These are phyloP conservation scores for Cliona cf. orientalis DNA, from an alignment of 37 sponge, comb jelly and placozoan species.

Conservation along the genomic window DNA sequence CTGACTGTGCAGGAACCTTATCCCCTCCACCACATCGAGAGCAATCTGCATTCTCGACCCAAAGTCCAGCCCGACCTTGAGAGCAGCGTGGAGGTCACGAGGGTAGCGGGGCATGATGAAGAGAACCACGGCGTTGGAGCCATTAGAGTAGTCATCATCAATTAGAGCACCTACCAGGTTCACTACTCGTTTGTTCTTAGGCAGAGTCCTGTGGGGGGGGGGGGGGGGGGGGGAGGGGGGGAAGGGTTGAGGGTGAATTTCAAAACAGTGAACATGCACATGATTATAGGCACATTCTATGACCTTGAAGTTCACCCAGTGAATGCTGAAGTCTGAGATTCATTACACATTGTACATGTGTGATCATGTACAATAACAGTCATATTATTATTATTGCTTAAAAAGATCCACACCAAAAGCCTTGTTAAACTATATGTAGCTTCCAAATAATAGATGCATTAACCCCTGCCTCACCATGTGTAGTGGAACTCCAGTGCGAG, in stretches of 20 bases:
- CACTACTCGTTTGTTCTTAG: constrained; percentile 88
- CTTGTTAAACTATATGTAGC: too few species aligned
- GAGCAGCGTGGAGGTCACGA: constrained; percentile 90
- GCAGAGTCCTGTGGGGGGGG: constrained; percentile 87
- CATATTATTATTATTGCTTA: too few species aligned
- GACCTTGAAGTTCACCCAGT: too few species aligned
- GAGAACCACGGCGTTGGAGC: constrained; percentile 79
- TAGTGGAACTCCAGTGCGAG: constrained; percentile 99
- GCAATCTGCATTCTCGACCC: constrained; percentile 87
- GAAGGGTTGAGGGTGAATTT: too few species aligned
- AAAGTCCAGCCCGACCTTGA: constrained; percentile 87
- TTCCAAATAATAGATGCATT: too few species aligned
- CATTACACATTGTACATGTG: too few species aligned
- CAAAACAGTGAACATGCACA: too few species aligned
- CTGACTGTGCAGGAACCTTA: constrained; percentile 95
- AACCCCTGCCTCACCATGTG: constrained; percentile 84
- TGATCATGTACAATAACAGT: too few species aligned
- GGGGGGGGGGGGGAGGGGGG: too few species aligned
- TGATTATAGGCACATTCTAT: too few species aligned
- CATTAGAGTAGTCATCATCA: constrained; percentile 80
- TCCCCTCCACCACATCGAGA: constrained; percentile 92
- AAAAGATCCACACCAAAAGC: too few species aligned
- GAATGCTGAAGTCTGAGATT: too few species aligned
- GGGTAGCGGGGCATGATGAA: constrained; percentile 96
- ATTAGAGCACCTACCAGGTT: constrained; percentile 90